A percentile compares a stretch with the other conserved stretches of the same genome.
Conservation (phyloP, 2,797 vertebrate genomes). For the Hyperoplus lanceolatus region DNA sequence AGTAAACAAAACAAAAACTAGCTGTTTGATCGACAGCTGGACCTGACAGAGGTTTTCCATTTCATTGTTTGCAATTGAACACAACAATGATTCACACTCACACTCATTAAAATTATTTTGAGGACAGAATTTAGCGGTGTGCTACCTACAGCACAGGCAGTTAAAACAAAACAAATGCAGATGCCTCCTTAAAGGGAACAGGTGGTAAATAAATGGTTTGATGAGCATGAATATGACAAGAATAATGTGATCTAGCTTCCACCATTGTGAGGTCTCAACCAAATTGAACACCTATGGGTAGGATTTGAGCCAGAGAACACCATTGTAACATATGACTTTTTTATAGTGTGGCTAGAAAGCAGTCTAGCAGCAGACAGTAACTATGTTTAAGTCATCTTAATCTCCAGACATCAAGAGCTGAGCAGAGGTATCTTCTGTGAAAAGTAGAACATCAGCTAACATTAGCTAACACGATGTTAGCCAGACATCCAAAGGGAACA, state of each 20-base stretch:
- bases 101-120: background rate
- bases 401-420: too few species aligned
- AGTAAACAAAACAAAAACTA: constrained; percentile 17
- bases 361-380: background rate
- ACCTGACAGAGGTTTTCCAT: constrained; percentile 1
- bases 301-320: background rate
- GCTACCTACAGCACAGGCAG: background rate
- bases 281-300: background rate
- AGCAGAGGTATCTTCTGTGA: background rate
- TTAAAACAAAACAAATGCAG: constrained; percentile 5
- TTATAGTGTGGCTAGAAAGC: background rate
- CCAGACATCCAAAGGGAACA: background rate
- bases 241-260: background rate
- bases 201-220: background rate
- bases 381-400: background rate
- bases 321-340: background rate
- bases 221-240: background rate
- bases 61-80: background rate
- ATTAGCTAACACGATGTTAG: background rate
- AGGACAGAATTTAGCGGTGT: background rate
- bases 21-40: background rate
- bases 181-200: background rate
- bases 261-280: background rate
- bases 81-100: background rate
- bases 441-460: too few species aligned